Percentiles rank a stretch among this genome's conserved stretches.
phyloP scores from a whole-genome alignment of 2,888 invertebrate species.

The Tholera decimalis region DNA sequence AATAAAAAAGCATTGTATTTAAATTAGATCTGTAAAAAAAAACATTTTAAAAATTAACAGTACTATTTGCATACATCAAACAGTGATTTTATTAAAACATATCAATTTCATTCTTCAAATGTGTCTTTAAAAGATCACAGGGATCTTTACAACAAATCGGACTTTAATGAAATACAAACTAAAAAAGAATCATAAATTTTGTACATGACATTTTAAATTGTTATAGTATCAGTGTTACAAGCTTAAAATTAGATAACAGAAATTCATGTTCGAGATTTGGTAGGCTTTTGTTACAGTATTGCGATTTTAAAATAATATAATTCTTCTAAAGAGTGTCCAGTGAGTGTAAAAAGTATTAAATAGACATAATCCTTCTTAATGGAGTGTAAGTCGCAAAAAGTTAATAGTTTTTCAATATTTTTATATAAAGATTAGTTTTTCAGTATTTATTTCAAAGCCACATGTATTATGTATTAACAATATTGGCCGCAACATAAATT shows the following conservation, averaged over 20 bases:
- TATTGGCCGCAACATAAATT: neutral
- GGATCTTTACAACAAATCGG: neutral
- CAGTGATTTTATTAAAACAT: constrained; percentile 60
- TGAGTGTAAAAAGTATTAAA: constrained; percentile 31
- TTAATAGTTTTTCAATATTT: constrained; percentile 25
- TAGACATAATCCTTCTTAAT: constrained; percentile 19
- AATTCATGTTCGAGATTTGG: constrained; percentile 17
- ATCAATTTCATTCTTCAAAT: constrained; percentile 45
- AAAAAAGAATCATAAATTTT: constrained; percentile 10
- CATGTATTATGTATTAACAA: neutral
- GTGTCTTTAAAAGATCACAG: constrained; percentile 22
- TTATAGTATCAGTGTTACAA: constrained; percentile 15
- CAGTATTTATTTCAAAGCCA: constrained; percentile 9
- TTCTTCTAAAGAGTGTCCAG: constrained; percentile 35
- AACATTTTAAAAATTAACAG: constrained; percentile 2
- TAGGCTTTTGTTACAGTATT: constrained; percentile 46
- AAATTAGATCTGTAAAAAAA: constrained; percentile 25
- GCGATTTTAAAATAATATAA: constrained; percentile 33
- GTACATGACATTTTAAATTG: constrained; percentile 13
- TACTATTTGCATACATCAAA: constrained; percentile 11
- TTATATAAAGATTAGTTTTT: constrained; percentile 17
- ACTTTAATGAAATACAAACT: neutral
- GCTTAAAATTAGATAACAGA: neutral
- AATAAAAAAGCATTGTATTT: constrained; percentile 1
- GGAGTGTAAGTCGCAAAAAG: constrained; percentile 3